Conservation (phyloP, 1,140 invertebrate species). For the Brevipalpus yothersi region DNA sequence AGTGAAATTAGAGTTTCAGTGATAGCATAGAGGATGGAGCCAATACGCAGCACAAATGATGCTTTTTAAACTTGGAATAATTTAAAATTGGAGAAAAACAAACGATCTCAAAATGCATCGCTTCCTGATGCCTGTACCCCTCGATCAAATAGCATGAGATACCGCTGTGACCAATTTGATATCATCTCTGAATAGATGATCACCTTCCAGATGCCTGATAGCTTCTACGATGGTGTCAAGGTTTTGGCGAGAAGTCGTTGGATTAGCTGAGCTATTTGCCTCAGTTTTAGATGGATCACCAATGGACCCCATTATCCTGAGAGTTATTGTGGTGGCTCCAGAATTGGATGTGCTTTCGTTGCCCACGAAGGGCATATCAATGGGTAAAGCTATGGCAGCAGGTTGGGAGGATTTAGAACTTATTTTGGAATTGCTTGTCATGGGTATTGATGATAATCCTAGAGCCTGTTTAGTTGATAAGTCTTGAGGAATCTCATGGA, state of each 20-base stretch:
- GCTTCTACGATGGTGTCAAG: slow-evolving; percentile 93
- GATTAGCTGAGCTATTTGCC: neutral
- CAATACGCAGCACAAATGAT: no score
- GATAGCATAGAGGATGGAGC: no score
- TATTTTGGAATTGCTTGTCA: neutral
- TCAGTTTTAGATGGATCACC: neutral
- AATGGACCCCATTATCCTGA: neutral
- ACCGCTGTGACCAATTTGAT: neutral
- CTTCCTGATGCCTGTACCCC: no score
- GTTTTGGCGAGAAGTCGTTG: slow-evolving; percentile 54
- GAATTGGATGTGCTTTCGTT: neutral
- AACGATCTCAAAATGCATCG: no score
- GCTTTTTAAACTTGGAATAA: no score
- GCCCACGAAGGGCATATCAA: slow-evolving; percentile 10
- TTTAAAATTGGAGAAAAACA: no score
- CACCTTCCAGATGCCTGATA: slow-evolving; percentile 81
- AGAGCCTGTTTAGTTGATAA: neutral
- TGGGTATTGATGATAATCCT: neutral
- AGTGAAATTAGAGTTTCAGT: no score
- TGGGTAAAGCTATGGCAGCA: slow-evolving; percentile 11
- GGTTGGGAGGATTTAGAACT: slow-evolving; percentile 3
- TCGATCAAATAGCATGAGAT: neutral
- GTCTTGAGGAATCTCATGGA: neutral
- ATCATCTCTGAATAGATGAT: slow-evolving; percentile 39
- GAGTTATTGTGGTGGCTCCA: neutral